Conservation (phyloP, 2,888 invertebrate genomes). For the Sesia apiformis region DNA sequence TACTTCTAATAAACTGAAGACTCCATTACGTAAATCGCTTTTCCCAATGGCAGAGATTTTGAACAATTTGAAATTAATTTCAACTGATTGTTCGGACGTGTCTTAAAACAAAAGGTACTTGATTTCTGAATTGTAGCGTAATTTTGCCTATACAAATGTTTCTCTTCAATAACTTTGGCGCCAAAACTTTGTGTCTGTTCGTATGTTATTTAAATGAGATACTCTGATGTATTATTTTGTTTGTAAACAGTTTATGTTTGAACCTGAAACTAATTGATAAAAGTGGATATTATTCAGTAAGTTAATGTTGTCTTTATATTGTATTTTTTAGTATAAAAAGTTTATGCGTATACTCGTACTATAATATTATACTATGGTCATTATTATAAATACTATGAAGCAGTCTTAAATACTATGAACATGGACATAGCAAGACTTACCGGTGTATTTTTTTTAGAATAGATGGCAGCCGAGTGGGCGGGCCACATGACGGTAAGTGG, state of each 20-base stretch:
- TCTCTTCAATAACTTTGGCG: not conserved
- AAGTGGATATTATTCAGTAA: not conserved
- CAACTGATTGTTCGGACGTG: not conserved
- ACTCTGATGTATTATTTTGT: not conserved
- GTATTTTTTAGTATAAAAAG: not conserved
- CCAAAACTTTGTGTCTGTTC: not conserved
- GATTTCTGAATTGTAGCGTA: not conserved
- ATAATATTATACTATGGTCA: no score
- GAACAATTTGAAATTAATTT: not conserved
- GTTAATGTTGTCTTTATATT: not conserved
- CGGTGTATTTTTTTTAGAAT: no score
- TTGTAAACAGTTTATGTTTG: not conserved
- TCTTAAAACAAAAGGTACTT: not conserved
- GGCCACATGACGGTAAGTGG: no score
- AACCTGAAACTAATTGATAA: not conserved
- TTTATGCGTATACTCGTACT: no score
- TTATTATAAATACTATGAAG: no score
- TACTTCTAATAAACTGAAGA: no score
- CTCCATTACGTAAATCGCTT: not conserved
- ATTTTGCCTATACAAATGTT: not conserved
- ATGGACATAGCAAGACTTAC: no score
- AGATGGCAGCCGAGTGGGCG: no score
- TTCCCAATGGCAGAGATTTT: not conserved
- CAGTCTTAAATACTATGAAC: no score
- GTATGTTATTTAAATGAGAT: not conserved